phyloP scores from a whole-genome alignment of 2,113 vertebrate species.

The Oncorhynchus kisutch region DNA sequence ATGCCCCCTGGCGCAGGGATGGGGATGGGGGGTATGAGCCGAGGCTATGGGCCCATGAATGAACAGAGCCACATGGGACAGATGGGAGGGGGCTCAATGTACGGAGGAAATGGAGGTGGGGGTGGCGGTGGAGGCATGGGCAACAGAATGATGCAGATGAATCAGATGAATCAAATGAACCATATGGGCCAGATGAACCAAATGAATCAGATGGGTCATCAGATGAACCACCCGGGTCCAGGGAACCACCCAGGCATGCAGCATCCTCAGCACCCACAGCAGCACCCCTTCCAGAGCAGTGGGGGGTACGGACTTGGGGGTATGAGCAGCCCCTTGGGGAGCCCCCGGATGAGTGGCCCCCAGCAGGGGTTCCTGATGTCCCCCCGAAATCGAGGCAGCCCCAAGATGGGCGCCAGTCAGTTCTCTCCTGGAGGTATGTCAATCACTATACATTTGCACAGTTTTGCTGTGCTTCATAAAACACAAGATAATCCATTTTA shows the following conservation, averaged over 20 bases:
- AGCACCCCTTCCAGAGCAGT: slow-evolving; percentile 82
- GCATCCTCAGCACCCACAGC: slow-evolving; percentile 50
- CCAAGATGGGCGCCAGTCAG: slow-evolving; percentile 91
- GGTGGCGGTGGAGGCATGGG: slow-evolving; percentile 55
- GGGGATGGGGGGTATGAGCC: slow-evolving; percentile 67
- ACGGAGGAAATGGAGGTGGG: slow-evolving; percentile 48
- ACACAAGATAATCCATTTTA: too few species aligned
- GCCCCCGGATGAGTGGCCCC: slow-evolving; percentile 82
- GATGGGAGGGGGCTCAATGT: slow-evolving; percentile 67
- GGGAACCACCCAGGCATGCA: slow-evolving; percentile 52
- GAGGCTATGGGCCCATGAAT: slow-evolving; percentile 65
- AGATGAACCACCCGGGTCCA: slow-evolving; percentile 52
- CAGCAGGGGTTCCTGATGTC: slow-evolving; percentile 92
- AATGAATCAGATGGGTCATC: slow-evolving; percentile 62
- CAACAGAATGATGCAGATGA: slow-evolving; percentile 69
- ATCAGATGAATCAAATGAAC: slow-evolving; percentile 61
- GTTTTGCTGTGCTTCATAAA: too few species aligned
- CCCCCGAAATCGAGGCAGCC: slow-evolving; percentile 90
- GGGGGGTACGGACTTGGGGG: slow-evolving; percentile 81
- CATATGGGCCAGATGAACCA: slow-evolving; percentile 64
- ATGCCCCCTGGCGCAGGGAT: slow-evolving; percentile 76
- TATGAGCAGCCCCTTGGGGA: slow-evolving; percentile 89
- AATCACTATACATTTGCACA: background rate
- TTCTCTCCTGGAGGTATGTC: slow-evolving; percentile 92
- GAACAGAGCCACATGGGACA: slow-evolving; percentile 76